These are phyloP conservation scores for Tapirus indicus DNA, from an alignment of 2,797 vertebrate species.

Conservation along the genomic window DNA sequence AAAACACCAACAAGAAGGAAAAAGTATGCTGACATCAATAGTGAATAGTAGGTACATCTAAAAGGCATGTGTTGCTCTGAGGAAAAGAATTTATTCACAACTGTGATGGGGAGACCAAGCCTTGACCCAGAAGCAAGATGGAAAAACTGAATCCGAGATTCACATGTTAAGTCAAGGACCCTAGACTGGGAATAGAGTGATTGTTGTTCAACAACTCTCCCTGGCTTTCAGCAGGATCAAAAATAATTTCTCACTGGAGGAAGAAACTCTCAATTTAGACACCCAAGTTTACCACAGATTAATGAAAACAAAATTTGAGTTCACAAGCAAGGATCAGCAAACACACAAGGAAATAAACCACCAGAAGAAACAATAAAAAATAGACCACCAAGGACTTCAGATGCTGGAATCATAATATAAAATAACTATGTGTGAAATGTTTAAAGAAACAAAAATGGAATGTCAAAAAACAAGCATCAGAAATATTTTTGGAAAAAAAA, in stretches of 20 bases:
- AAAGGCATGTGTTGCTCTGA: neutral
- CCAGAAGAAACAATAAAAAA: neutral
- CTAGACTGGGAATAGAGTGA: neutral
- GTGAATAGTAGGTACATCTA: neutral
- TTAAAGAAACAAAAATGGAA: neutral
- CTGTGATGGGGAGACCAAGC: neutral
- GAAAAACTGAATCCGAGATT: neutral
- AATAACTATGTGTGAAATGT: neutral
- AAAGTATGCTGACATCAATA: neutral
- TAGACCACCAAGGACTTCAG: neutral
- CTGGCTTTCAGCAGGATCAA: neutral
- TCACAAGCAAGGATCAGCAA: neutral
- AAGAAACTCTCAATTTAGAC: neutral
- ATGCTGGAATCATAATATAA: neutral
- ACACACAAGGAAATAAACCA: neutral
- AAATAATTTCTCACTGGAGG: neutral
- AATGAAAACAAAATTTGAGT: neutral
- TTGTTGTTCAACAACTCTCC: neutral
- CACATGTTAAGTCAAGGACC: neutral
- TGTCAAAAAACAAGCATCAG: neutral
- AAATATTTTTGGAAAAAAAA: neutral
- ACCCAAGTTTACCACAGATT: neutral
- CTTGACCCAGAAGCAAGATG: neutral
- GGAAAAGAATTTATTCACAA: neutral
- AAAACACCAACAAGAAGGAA: neutral